Percentiles rank a stretch among this genome's conserved stretches.
Evolutionary conservation across 2,797 vertebrate genomes (phyloP).

Genomic region (Anguilla megastoma): DNA sequence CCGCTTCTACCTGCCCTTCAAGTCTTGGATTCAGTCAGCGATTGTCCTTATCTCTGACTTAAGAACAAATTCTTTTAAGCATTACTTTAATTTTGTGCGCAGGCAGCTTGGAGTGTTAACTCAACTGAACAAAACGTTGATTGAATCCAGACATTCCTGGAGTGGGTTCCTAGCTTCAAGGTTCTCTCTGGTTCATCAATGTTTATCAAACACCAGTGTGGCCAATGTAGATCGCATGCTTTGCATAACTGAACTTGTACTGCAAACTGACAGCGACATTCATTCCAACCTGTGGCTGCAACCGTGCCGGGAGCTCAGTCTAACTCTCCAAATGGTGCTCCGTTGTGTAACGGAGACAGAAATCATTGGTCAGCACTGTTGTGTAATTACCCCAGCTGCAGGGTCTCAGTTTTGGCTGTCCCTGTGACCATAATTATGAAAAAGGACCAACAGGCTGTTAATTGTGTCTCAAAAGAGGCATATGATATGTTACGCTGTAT

Average conservation of each 20-base stretch:
- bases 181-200: neutral
- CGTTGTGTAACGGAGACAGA: neutral
- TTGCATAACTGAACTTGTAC: neutral
- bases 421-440: constrained; percentile 6
- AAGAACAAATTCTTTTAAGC: neutral
- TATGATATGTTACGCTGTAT: neutral
- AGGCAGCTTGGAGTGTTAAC: neutral
- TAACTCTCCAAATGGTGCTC: neutral
- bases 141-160: neutral
- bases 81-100: neutral
- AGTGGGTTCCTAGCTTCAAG: neutral
- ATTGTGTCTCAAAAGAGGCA: neutral
- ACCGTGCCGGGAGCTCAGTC: neutral
- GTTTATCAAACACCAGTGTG: neutral
- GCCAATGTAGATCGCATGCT: neutral
- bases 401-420: neutral
- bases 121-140: neutral
- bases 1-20: neutral
- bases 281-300: neutral
- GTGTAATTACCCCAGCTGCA: constrained; percentile 1
- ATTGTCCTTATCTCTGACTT: no score
- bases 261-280: neutral
- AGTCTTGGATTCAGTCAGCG: neutral
- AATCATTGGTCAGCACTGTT: neutral
- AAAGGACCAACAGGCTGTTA: neutral